Evolutionary conservation across 2,888 invertebrate genomes (phyloP), one percentile per base, ranked within the genome.

Genomic region (Octonoba sinensis): DNA sequence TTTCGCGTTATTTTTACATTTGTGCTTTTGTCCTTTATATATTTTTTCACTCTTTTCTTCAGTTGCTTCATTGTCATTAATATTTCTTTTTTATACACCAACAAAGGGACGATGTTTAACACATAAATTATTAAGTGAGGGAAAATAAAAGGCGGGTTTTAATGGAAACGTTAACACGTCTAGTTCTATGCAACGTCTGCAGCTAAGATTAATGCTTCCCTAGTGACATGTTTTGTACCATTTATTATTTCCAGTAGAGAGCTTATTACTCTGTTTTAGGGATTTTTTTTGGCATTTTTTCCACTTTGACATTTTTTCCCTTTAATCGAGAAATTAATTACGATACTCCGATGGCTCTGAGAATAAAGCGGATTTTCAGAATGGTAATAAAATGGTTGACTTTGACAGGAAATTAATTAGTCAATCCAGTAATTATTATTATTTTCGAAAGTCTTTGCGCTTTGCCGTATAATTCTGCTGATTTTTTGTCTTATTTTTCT

Each of bases 351-450:
- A 64, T 49, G 49, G 27, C 22, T 24, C 18, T n/a, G 36, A 62
- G 46, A 66, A 47, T 51, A 78, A 51, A 46, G 60, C 56, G 74
- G 81, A 81, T 81, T 74, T 81, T 70, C 27, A 72, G 59, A 69
- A 74, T 74, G 62, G 74, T 65, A 74, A 74, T 74, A 70, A 74
- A 74, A 81, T 74, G 73, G 74, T 81, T 81, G 81, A 79, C 74
- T 81, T 81, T 81, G 81, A 81, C 81, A 81, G 73, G 46, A 69
- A 81, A 74, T 81, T 81, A 81, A 81, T 81, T 81, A 81, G 74
- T 74, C 81, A 69, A 70, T 64, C 51, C 24, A 62, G 64, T 81
- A 74, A 81, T 81, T 81, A 81, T 78, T 76, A 76, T 78, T 74
- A 74, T 81, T 81, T 66, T 74, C 62, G 59, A 59, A 72, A 73